phyloP scores from a whole-genome alignment of 1,140 invertebrate genomes.

The Lasioglossum baleicum region DNA sequence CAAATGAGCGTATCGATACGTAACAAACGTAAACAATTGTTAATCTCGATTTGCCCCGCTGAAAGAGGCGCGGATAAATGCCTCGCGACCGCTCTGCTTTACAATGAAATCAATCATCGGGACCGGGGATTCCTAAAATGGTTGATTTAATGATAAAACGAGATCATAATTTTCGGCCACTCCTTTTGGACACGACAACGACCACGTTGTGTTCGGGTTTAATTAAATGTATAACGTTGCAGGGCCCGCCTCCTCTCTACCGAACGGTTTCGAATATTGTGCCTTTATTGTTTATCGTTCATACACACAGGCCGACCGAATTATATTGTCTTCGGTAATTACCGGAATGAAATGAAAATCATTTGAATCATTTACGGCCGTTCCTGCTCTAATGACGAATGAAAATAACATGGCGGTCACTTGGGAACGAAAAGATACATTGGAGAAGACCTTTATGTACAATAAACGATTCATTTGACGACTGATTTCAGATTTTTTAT shows the following conservation, averaged over 20 bases:
- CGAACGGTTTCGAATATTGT: background rate
- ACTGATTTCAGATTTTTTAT: no score
- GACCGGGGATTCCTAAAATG: background rate
- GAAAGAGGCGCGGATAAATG: background rate
- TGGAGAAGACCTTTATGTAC: no score
- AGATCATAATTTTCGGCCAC: background rate
- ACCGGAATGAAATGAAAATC: slow-evolving; percentile 10
- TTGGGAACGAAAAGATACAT: no score
- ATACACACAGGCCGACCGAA: background rate
- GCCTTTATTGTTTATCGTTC: background rate
- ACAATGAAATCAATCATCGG: background rate
- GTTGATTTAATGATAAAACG: background rate
- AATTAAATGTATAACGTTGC: background rate
- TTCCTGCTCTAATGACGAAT: background rate
- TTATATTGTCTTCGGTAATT: slow-evolving; percentile 3
- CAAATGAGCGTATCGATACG: background rate
- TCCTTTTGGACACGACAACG: background rate
- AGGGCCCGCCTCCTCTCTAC: no score
- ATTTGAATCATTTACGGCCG: background rate
- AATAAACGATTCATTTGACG: no score
- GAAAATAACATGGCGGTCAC: background rate
- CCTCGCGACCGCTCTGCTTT: background rate
- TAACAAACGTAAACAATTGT: background rate
- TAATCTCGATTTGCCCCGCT: background rate
- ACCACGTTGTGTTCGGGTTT: background rate